A percentile compares a stretch with the other conserved stretches of the same genome.
Evolutionary conservation across 2,797 vertebrate species (phyloP).

Genomic region (Rhynchonycteris naso): DNA sequence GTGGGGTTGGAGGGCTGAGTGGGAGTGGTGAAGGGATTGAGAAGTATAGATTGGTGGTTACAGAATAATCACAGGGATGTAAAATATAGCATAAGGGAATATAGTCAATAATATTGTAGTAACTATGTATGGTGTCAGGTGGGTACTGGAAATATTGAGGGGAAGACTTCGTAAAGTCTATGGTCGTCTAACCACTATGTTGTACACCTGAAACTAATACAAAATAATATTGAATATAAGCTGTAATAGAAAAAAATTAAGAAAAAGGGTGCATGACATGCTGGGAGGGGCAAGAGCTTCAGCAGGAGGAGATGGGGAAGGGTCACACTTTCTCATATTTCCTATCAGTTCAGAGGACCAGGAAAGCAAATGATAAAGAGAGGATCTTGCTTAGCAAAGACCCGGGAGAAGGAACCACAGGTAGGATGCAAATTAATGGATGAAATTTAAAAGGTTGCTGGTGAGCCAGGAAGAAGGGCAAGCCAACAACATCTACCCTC

Average conservation of each 20-base stretch:
- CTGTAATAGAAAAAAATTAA: neutral
- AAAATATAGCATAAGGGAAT: neutral
- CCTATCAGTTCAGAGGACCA: neutral
- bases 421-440: neutral
- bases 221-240: neutral
- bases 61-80: neutral
- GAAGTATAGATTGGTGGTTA: neutral
- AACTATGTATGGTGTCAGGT: neutral
- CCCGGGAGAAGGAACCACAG: neutral
- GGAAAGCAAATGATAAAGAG: neutral
- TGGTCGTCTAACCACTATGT: neutral
- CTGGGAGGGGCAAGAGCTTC: neutral
- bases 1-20: neutral
- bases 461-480: neutral
- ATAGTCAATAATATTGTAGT: neutral
- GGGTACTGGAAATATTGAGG: no score
- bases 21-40: neutral
- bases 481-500: no score
- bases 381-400: neutral
- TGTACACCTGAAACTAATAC: neutral
- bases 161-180: no score
- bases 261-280: no score
- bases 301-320: fast-evolving
- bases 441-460: neutral
- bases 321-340: fast-evolving